Evolutionary conservation across 2,797 vertebrate species (phyloP), one percentile per base, ranked within the genome.

Genomic region (Sylvilagus floridanus): DNA sequence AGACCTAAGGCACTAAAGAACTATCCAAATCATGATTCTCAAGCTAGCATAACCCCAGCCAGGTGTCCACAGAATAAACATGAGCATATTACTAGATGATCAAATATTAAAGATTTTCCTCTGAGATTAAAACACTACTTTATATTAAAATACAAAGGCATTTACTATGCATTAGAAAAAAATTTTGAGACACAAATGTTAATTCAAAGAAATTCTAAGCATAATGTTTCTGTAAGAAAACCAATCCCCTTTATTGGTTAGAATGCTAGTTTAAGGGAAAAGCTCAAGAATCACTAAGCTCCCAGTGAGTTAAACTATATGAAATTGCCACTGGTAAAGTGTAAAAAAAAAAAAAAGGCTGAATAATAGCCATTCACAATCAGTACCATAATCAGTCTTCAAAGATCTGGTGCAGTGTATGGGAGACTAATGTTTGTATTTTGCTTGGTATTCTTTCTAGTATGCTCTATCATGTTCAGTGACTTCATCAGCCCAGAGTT

Each of bases 81-180:
- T 73, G 57, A 78, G 37, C 6, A 52, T 42, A 77, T 62, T 57
- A 88, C 1, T 47, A 26, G 22, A 65, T 28, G 54, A 57, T 35
- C 32, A 65, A 84, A 88, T 88, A 91, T 88, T 88, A 35, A 77
- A 73, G 50, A 81, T 73, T 92, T 88, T 52, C 60, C 7, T 26
- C n/a, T 32, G 28, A 60, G 21, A 62, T 57, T 84, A 66, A 66
- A 57, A 84, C 12, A 73, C 42, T 62, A 47, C 52, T 28, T 78
- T 78, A 88, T 69, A 88, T 52, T 82, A 65, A 90, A 60, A 76
- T 73, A 78, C 73, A 82, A 17, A 90, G 11, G 62, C 12, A 93
- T 30, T 65, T 35, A 88, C 47, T 47, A 88, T 50, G 21, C 14
- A 90, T 37, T 14, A 69, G n/a, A 81, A 81, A 72, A 66, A n/a